These are phyloP conservation scores for Hippocampus mohnikei DNA, from an alignment of 2,113 vertebrate genomes.

Conservation along the genomic window DNA sequence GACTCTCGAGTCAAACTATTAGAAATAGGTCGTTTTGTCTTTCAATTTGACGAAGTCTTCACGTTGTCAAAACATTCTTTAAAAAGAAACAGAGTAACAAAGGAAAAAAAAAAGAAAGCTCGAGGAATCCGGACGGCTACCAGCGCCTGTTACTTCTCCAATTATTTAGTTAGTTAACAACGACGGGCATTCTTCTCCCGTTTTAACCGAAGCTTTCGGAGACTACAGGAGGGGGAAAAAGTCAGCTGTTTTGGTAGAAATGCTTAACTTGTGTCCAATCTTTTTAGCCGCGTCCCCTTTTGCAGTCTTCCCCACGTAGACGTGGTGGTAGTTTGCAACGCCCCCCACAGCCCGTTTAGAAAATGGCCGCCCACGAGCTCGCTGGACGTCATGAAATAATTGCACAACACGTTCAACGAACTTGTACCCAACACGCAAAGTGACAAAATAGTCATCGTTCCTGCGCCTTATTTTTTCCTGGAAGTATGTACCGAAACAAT, in stretches of 20 bases:
- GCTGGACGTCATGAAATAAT: background rate
- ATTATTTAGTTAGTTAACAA: constrained; percentile 14
- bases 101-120: background rate
- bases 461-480: background rate
- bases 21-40: constrained; percentile 6
- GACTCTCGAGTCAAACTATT: constrained; percentile 1
- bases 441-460: background rate
- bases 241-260: background rate
- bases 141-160: background rate
- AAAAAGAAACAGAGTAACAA: background rate
- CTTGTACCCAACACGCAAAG: background rate
- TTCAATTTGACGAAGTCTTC: constrained; percentile 6
- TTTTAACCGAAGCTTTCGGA: background rate
- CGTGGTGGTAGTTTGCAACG: constrained; percentile 2
- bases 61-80: constrained; percentile 66
- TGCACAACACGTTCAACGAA: no score
- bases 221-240: background rate
- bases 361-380: background rate
- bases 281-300: constrained; percentile 1
- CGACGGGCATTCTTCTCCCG: constrained; percentile 42
- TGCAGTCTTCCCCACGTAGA: background rate
- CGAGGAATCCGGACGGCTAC: background rate
- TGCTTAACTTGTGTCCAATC: background rate
- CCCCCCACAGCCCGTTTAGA: background rate
- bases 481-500: no score